Percentiles rank a stretch among this genome's conserved stretches.
Conservation (phyloP, 2,797 vertebrate species). For the Phoxinus dragarum region DNA sequence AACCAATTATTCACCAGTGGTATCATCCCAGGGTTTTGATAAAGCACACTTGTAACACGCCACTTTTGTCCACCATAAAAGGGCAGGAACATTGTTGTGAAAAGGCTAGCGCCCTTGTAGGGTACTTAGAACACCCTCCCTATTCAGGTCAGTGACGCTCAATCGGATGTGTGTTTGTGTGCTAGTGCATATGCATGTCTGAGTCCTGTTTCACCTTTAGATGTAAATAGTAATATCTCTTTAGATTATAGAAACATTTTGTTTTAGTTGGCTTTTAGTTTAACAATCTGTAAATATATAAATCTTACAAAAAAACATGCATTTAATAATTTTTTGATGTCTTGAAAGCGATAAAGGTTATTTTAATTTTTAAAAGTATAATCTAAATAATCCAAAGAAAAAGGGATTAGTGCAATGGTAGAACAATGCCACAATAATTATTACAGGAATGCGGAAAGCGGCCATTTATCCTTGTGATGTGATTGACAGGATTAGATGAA, state of each 20-base stretch:
- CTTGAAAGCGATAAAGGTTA: neutral
- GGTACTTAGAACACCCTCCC: conserved; percentile 26
- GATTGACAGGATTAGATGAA: conserved; percentile 32
- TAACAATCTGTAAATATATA: neutral
- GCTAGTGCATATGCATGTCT: neutral
- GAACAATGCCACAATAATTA: neutral
- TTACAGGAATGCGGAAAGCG: neutral
- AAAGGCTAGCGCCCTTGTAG: conserved; percentile 39
- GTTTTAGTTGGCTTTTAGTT: neutral
- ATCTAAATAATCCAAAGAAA: neutral
- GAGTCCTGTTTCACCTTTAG: neutral
- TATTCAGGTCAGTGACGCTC: conserved; percentile 13
- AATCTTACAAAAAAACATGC: neutral
- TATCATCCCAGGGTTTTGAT: conserved; percentile 47
- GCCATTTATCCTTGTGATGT: neutral
- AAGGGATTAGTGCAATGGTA: neutral
- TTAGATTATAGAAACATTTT: neutral
- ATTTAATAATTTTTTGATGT: neutral
- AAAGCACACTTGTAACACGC: conserved; percentile 42
- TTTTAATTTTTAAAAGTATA: neutral
- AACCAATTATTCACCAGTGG: conserved; percentile 64
- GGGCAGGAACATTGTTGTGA: conserved; percentile 12
- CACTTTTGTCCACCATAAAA: conserved; percentile 47
- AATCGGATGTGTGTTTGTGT: conserved; percentile 6
- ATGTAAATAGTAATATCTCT: neutral